Evolutionary conservation across 2,797 vertebrate species (phyloP).

Genomic region (Malurus leucopterus): DNA sequence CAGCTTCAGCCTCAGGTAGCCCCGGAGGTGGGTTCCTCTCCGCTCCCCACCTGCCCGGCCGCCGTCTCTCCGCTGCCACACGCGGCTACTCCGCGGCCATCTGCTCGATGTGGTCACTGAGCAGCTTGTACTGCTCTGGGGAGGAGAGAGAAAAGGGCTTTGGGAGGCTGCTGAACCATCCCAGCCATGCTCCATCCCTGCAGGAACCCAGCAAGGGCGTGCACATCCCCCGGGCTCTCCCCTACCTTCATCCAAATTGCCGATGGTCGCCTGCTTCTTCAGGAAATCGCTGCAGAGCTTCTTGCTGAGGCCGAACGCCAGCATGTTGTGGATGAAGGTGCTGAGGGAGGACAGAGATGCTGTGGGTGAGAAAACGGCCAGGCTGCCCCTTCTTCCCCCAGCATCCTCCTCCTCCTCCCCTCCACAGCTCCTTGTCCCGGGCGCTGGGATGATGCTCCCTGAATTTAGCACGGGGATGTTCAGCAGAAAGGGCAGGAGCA

Average conservation of each 20-base stretch:
- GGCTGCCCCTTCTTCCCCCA: not conserved
- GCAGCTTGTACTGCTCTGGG: constrained; percentile 92
- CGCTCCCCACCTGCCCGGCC: not conserved
- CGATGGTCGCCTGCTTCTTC: constrained; percentile 95
- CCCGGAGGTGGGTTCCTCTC: not conserved
- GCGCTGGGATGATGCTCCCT: rapidly evolving
- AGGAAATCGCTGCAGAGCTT: constrained; percentile 94
- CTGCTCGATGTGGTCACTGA: constrained; percentile 93
- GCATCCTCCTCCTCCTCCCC: not conserved
- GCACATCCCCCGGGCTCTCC: rapidly evolving
- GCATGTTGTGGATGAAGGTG: constrained; percentile 96
- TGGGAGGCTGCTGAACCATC: not conserved
- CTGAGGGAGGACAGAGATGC: constrained; percentile 67
- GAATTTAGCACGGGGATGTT: no score
- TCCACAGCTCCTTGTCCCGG: rapidly evolving
- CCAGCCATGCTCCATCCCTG: not conserved
- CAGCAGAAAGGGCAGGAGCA: not conserved
- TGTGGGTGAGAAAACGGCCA: not conserved
- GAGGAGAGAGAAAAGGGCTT: not conserved
- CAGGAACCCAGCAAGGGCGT: rapidly evolving
- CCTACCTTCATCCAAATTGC: constrained; percentile 91
- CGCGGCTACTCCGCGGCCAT: constrained; percentile 81
- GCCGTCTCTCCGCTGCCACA: rapidly evolving
- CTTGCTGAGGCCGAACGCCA: constrained; percentile 92
- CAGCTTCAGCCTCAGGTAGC: not conserved